Evolutionary conservation across 2,888 invertebrate species (phyloP).

Genomic region (Theodoxus fluviatilis): DNA sequence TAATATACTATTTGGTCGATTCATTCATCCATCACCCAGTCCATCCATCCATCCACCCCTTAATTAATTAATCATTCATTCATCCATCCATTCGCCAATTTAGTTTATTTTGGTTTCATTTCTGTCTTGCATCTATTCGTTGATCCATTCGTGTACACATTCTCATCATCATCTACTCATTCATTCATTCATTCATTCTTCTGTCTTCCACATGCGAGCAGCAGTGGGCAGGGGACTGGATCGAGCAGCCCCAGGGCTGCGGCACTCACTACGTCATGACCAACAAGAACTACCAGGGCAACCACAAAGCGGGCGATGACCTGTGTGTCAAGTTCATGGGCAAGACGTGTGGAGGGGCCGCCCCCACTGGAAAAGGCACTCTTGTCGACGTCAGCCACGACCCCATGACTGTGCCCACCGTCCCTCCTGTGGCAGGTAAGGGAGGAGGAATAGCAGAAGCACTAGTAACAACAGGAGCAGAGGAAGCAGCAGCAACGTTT

Average conservation of each 20-base stretch:
- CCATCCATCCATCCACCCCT: no score
- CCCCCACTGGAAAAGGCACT: constrained; percentile 17
- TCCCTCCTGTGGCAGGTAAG: constrained; percentile 25
- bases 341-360: constrained; percentile 22
- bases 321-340: constrained; percentile 31
- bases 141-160: no score
- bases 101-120: no score
- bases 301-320: constrained; percentile 28
- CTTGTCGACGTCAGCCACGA: constrained; percentile 30
- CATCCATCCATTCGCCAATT: no score
- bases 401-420: constrained; percentile 21
- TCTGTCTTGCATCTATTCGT: no score
- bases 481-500: no score
- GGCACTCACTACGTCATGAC: constrained; percentile 31
- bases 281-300: constrained; percentile 29
- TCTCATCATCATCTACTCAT: no score
- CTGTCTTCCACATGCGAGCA: no score
- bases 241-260: constrained; percentile 30
- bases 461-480: background rate
- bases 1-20: no score
- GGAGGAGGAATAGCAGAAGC: background rate
- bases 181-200: no score
- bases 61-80: no score
- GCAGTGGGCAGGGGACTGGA: constrained; percentile 43
- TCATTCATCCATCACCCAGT: no score